Base-by-base conservation (phyloP, 2,113 vertebrate species). In the Orycteropus afer region DNA sequence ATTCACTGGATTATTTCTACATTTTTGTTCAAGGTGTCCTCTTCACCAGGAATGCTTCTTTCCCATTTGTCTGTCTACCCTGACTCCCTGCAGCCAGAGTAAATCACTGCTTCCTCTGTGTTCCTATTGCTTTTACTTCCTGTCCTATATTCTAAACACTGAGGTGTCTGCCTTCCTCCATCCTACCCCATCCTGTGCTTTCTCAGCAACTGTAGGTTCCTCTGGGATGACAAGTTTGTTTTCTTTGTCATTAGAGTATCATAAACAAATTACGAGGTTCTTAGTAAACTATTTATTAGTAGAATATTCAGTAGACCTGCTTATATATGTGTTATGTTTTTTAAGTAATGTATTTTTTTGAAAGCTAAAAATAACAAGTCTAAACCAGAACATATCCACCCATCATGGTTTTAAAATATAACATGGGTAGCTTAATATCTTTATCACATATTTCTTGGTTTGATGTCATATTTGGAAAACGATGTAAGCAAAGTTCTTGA, bases 351-450 rank as follows among this genome's bases (percentile, higher is more conserved):
- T 42, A 91, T 53, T 53, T 53, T 53, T 57, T 57, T 17, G 8
- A 57, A 57, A 89, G 34, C 51, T 94, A 93, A 89, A 73, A 86
- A n/a, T 45, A 71, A 49, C 10, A 87, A 77, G 69, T 85, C 29
- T 22, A 78, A 45, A 79, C 73, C 47, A 89, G 12, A 47, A 71
- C 2, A 67, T 11, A 82, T 47, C 4, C 32, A 79, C 7, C 74
- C 3, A n/a, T 73, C 40, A 25, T 61, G 20, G 22, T 88, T 96
- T 93, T 91, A 53, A 85, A 91, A 82, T 65, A 74, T 86, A 63
- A 32, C 32, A 37, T n/a, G 59, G 32, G 53, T 88, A 94, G 65
- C 0, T n/a, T 73, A 79, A 32, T 15, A 29, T 67, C 65, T 89
- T 90, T 65, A 71, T 3, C 77, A 86, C 40, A 25, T 61, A 59